A percentile compares a stretch with the other conserved stretches of the same genome.
phyloP scores from a whole-genome alignment of 92 coral and sea anemone genomes.

The Plumapathes pennacea region DNA sequence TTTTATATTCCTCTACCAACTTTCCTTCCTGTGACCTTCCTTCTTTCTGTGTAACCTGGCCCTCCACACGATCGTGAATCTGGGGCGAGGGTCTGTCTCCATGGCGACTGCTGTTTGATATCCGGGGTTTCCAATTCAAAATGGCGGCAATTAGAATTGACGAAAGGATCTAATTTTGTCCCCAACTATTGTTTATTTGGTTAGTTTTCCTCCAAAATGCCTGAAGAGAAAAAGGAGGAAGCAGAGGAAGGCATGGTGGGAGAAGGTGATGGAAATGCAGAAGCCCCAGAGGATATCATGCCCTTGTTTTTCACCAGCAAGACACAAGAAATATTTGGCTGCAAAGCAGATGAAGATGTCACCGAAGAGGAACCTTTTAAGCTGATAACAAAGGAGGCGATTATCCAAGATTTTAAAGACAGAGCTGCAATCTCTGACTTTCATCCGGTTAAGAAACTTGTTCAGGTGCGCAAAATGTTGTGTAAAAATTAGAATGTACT shows the following conservation, averaged over 20 bases:
- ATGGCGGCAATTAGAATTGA: slow-evolving; percentile 72
- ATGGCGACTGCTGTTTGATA: slow-evolving; percentile 73
- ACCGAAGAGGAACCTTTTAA: slow-evolving; percentile 92
- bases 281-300: slow-evolving; percentile 75
- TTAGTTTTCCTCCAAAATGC: slow-evolving; percentile 50
- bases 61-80: too few species aligned
- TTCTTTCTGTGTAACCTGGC: too few species aligned
- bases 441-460: slow-evolving; percentile 89
- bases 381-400: slow-evolving; percentile 73
- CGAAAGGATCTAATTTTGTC: not conserved
- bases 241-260: slow-evolving; percentile 39
- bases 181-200: not conserved
- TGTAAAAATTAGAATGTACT: too few species aligned
- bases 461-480: too few species aligned
- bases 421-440: slow-evolving; percentile 99
- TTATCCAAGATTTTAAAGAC: slow-evolving; percentile 85
- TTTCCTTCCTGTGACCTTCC: too few species aligned
- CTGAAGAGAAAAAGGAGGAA: slow-evolving; percentile 75
- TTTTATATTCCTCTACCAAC: too few species aligned
- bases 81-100: slow-evolving; percentile 62
- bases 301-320: slow-evolving; percentile 98
- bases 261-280: slow-evolving; percentile 78
- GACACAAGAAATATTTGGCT: slow-evolving; percentile 95
- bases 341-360: slow-evolving; percentile 98
- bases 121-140: slow-evolving; percentile 53